Percentiles rank a stretch among this genome's conserved stretches.
Evolutionary conservation across 2,113 vertebrate genomes (phyloP).

Genomic region (Phyllostomus hastatus): DNA sequence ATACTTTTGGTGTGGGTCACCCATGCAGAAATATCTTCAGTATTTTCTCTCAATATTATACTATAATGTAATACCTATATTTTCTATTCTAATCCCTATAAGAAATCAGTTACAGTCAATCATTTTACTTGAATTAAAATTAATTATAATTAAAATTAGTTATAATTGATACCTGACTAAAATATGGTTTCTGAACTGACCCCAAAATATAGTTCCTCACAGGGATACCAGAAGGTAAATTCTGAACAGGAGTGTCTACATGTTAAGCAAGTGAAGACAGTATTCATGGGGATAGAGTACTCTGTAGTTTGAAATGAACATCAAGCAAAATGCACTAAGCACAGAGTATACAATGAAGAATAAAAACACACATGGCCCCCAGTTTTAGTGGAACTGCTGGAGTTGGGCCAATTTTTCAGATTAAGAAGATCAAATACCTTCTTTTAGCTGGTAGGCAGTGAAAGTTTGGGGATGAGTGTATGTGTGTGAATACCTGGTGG

Average conservation of each 20-base stretch:
- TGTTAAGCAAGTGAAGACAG: not conserved
- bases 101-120: not conserved
- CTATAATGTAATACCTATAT: not conserved
- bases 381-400: not conserved
- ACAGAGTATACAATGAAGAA: not conserved
- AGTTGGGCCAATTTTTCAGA: not conserved
- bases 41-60: not conserved
- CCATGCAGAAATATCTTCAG: not conserved
- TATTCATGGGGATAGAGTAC: not conserved
- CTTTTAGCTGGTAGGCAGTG: not conserved
- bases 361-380: not conserved
- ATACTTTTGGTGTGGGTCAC: not conserved
- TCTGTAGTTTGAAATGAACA: not conserved
- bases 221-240: not conserved
- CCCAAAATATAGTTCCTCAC: not conserved
- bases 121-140: not conserved
- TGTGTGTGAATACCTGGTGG: not conserved
- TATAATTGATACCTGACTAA: not conserved
- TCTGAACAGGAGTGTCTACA: not conserved
- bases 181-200: not conserved
- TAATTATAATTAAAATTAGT: slow-evolving; percentile 27
- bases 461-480: not conserved
- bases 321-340: not conserved
- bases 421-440: not conserved
- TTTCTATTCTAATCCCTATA: not conserved